Base-by-base conservation (phyloP, 1,140 invertebrate species). In the Callitettix versicolor region DNA sequence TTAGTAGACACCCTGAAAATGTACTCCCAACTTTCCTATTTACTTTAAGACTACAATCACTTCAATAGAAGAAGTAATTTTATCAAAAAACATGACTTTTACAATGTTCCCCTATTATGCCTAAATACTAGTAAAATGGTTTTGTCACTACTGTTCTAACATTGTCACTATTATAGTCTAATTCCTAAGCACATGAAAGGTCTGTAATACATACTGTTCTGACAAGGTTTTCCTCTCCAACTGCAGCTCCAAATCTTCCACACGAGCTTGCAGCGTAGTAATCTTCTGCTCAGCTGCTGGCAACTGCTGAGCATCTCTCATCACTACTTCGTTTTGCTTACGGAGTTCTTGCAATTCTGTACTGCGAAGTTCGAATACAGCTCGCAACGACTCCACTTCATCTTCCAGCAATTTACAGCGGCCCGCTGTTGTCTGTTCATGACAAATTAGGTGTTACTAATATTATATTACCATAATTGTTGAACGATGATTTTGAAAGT, bases 361-460 rank as follows among this genome's bases (percentile, higher is more conserved):
- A 67, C 81, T 81, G 62, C 84, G 82, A 18, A 88, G 64, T 48
- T 88, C 86, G 5, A 90, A 71, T 0, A 89, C 86, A 18, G 80
- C 79, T 40, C 84, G 75, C 44, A 88, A 66, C 0, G 85, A 88
- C 51, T 85, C 80, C 0, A 85, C 82, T 69, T 90, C 80, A 18
- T 76, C 76, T 40, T 73, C 65, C 17, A 82, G 59, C 2, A 73
- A 70, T 1, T 70, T 68, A 1, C 65, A 55, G 52, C 63, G 64
- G 14, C 67, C 55, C 18, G 68, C 66, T 0, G 65, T 64, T 12
- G 68, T 65, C 66, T 74, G 67, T 33, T 67, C 65, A 55, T 68
- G 62, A 2, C 62, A 63, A 17, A 65, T 58, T 30, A 30, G 3
- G 3, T 30, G 26, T 30, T n/a, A 30, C 3, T 30, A 30, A 30